Base-by-base conservation (phyloP, 2,797 vertebrate genomes). In the Margarornis squamiger region DNA sequence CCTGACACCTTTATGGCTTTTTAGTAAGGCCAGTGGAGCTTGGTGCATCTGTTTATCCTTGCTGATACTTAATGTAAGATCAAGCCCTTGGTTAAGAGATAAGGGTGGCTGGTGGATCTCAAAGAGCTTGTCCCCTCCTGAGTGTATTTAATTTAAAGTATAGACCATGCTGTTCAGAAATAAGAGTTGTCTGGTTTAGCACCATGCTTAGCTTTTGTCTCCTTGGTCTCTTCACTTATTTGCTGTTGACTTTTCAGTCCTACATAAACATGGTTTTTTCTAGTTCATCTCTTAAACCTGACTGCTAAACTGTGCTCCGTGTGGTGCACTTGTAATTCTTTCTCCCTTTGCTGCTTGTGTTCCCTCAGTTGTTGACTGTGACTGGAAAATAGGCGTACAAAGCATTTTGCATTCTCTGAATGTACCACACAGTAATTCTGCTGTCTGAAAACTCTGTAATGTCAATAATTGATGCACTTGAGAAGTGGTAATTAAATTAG, bases 401-500 rank as follows among this genome's bases (percentile, higher is more conserved):
- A 98, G 98, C 99, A 99, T 99, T 99, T 99, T 98, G 98, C 98
- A 98, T 99, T 99, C 99, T 99, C 98, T 98, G 98, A 99, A 99
- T 99, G 99, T 98, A 97, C 97, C 98, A 98, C 98, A 98, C 98
- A 98, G 99, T 98, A 98, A 99, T 99, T 99, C 98, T 98, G 98
- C 98, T 99, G 99, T 99, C 99, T 99, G 99, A 99, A 99, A 99
- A 99, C 99, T 99, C 99, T 98, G 99, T 99, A 99, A 99, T 99
- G 99, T 99, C 99, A 99, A 99, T 99, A 99, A 99, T 99, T 99
- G 99, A 99, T 99, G 99, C 99, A 99, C 99, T 99, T 99, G 99
- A 99, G 99, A 99, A 99, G 99, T 99, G 99, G 99, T 99, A 99
- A 99, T 99, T 99, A 99, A 99, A 99, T 99, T 99, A 99, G 99